A percentile compares a stretch with the other conserved stretches of the same genome.
Conservation (phyloP, 30 jellyfish, hydroid and myxozoan genomes). For the Hydractinia symbiolongicarpus region DNA sequence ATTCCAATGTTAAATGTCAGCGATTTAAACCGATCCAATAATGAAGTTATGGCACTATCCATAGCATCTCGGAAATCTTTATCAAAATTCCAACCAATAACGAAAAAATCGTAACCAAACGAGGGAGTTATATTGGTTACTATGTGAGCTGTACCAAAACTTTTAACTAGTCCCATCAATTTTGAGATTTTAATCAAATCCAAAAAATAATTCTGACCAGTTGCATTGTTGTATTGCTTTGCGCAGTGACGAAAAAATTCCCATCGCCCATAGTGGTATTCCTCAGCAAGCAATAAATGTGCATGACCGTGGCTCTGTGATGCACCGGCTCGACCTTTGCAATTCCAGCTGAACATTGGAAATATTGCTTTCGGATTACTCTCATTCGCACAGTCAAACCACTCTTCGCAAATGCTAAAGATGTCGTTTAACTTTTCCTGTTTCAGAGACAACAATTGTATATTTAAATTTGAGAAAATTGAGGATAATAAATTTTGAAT, state of each 20-base stretch:
- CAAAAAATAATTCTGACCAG: constrained; percentile 33
- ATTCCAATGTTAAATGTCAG: constrained; percentile 36
- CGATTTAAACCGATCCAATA: constrained; percentile 24
- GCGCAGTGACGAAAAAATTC: constrained; percentile 25
- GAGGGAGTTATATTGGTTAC: constrained; percentile 29
- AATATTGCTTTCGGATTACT: constrained; percentile 18
- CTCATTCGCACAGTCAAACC: constrained; percentile 31
- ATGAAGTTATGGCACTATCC: constrained; percentile 29
- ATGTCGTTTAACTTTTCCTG: constrained; percentile 32
- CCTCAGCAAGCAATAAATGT: constrained; percentile 31
- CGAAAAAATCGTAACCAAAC: constrained; percentile 37
- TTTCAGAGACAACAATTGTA: not conserved
- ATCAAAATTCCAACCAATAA: constrained; percentile 37
- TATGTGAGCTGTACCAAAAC: constrained; percentile 33
- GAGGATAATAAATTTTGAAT: too few species aligned
- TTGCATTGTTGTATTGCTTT: constrained; percentile 16
- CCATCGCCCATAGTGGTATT: constrained; percentile 35
- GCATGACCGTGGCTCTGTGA: constrained; percentile 52
- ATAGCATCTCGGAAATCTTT: constrained; percentile 41
- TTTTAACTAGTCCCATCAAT: constrained; percentile 26
- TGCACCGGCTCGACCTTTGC: constrained; percentile 54
- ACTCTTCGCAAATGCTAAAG: constrained; percentile 33
- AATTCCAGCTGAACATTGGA: constrained; percentile 44
- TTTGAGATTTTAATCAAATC: constrained; percentile 31
- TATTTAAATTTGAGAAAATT: too few species aligned